Conservation (phyloP, 64 coral and sea anemone species). For the Orbicella faveolata region DNA sequence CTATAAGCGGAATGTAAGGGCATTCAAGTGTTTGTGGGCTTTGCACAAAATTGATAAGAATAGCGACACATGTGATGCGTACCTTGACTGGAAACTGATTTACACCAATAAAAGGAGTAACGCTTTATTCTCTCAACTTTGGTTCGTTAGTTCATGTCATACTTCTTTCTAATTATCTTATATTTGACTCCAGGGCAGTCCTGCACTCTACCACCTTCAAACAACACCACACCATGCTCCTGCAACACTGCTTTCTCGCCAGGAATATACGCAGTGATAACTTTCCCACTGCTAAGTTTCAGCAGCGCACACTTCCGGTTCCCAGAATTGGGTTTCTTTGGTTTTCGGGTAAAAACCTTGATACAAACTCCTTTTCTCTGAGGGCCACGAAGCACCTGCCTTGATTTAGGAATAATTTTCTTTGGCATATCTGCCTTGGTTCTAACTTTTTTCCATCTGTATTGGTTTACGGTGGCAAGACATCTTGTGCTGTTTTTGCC, state of each 20-base stretch:
- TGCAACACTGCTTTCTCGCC: constrained; percentile 82
- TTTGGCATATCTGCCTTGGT: constrained; percentile 72
- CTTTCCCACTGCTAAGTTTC: constrained; percentile 89
- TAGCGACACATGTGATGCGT: too few species aligned
- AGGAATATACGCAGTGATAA: constrained; percentile 93
- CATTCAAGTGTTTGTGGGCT: too few species aligned
- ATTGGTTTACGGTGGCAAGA: constrained; percentile 90
- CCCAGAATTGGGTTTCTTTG: constrained; percentile 97
- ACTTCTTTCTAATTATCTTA: constrained; percentile 94
- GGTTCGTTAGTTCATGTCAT: constrained; percentile 81
- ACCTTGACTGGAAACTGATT: too few species aligned
- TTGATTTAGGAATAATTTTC: constrained; percentile 58
- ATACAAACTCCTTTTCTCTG: constrained; percentile 95
- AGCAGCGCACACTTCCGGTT: constrained; percentile 95
- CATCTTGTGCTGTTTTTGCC: constrained; percentile 41
- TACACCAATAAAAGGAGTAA: neutral
- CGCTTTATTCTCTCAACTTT: neutral
- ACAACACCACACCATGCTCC: constrained; percentile 95
- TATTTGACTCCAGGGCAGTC: constrained; percentile 95
- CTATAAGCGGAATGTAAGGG: too few species aligned
- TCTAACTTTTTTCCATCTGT: constrained; percentile 74
- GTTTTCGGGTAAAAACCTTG: constrained; percentile 93
- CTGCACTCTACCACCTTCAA: constrained; percentile 89
- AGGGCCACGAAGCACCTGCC: constrained; percentile 75
- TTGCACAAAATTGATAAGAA: too few species aligned